phyloP scores from a whole-genome alignment of 2,888 invertebrate genomes.

The Athalia circularis region DNA sequence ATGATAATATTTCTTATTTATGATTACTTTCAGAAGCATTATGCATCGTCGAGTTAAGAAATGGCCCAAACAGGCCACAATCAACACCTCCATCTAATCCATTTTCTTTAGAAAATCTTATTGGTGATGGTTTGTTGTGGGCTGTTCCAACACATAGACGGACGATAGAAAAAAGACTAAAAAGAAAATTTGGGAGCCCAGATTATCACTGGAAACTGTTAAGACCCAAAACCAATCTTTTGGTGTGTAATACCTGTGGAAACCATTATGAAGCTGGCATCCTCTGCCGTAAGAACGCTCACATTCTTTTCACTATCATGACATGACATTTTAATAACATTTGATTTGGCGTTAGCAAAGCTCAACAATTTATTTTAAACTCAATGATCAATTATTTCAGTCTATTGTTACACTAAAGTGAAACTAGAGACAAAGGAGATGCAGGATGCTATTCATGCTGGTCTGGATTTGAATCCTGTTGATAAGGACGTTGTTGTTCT shows the following conservation, averaged over 20 bases:
- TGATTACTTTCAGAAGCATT: constrained; percentile 65
- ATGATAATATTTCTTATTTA: constrained; percentile 7
- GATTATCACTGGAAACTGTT: constrained; percentile 83
- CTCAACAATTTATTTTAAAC: neutral
- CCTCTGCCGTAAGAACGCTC: constrained; percentile 84
- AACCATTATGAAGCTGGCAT: constrained; percentile 86
- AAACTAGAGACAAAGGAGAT: constrained; percentile 88
- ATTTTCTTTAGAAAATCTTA: constrained; percentile 79
- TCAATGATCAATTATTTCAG: constrained; percentile 75
- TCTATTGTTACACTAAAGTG: constrained; percentile 89
- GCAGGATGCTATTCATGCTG: constrained; percentile 83
- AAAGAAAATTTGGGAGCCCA: constrained; percentile 83
- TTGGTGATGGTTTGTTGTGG: constrained; percentile 86
- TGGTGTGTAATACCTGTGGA: constrained; percentile 89
- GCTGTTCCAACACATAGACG: constrained; percentile 89
- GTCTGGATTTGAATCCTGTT: constrained; percentile 83
- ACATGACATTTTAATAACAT: too few relatives aligned
- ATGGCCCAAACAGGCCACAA: constrained; percentile 50
- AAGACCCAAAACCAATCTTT: constrained; percentile 83
- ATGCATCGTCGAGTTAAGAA: constrained; percentile 62
- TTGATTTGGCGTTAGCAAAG: too few relatives aligned
- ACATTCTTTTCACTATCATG: too few relatives aligned
- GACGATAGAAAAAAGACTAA: constrained; percentile 84
- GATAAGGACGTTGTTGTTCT: constrained; percentile 91
- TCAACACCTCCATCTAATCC: constrained; percentile 59